These are phyloP conservation scores for Pongo pygmaeus DNA, from an alignment of 2,113 vertebrate genomes.

Conservation along the genomic window DNA sequence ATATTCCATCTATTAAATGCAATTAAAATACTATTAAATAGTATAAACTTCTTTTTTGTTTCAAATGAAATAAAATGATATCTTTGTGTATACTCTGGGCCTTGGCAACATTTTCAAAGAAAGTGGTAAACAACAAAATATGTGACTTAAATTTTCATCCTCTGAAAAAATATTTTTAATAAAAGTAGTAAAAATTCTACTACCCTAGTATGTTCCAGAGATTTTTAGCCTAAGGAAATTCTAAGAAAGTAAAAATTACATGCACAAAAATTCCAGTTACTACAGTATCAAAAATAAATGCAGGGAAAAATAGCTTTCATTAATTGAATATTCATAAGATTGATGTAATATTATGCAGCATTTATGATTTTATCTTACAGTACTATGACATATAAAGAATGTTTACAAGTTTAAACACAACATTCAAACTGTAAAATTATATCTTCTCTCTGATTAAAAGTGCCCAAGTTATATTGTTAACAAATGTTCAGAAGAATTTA, in stretches of 20 bases:
- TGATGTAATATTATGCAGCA: neutral
- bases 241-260: neutral
- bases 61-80: neutral
- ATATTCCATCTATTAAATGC: neutral
- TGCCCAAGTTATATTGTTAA: neutral
- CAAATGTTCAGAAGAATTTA: neutral
- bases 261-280: neutral
- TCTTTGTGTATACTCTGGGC: neutral
- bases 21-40: neutral
- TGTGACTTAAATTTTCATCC: neutral
- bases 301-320: neutral
- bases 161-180: neutral
- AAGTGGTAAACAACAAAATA: neutral
- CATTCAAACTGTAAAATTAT: neutral
- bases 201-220: neutral
- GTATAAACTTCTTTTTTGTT: neutral
- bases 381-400: neutral
- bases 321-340: neutral
- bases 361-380: neutral
- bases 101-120: neutral
- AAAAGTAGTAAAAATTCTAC: neutral
- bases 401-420: neutral
- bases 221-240: neutral
- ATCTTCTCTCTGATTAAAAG: neutral
- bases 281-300: neutral